phyloP scores from a whole-genome alignment of 2,888 invertebrate species.

The Tuberolachnus salignus region DNA sequence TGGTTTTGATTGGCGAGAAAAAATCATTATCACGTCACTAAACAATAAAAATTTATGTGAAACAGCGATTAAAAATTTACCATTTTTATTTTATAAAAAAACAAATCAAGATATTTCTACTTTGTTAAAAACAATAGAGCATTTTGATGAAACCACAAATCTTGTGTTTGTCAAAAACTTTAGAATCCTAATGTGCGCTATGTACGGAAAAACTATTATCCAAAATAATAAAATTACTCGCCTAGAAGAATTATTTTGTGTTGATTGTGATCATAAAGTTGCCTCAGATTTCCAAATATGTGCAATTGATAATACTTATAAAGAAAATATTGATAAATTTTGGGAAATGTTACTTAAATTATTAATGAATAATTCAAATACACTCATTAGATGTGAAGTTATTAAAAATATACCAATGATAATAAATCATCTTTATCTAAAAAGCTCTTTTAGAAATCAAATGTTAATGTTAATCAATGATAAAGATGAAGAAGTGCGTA shows the following conservation, averaged over 20 bases:
- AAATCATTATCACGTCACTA: conserved; percentile 34
- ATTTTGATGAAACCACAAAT: conserved; percentile 35
- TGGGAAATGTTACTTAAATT: conserved; percentile 43
- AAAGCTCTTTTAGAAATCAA: conserved; percentile 38
- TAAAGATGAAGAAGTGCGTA: conserved; percentile 42
- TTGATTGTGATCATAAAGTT: conserved; percentile 39
- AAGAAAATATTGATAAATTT: conserved; percentile 21
- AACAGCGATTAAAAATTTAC: conserved; percentile 30
- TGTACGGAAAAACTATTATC: conserved; percentile 38
- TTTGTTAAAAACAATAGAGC: conserved; percentile 32
- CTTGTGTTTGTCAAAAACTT: conserved; percentile 39
- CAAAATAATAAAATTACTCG: conserved; percentile 16
- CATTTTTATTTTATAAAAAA: conserved; percentile 42
- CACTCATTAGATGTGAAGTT: conserved; percentile 36
- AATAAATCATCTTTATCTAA: conserved; percentile 41
- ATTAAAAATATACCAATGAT: conserved; percentile 41
- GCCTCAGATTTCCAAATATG: background rate
- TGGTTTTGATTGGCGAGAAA: conserved; percentile 18
- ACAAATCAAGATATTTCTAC: conserved; percentile 18
- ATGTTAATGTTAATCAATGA: conserved; percentile 50
- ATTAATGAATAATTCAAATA: conserved; percentile 42
- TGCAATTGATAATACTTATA: background rate
- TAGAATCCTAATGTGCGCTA: conserved; percentile 41
- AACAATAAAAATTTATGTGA: conserved; percentile 25
- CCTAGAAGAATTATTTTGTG: conserved; percentile 45